Base-by-base conservation (phyloP, 2,113 vertebrate genomes). In the Myiozetetes cayanensis region DNA sequence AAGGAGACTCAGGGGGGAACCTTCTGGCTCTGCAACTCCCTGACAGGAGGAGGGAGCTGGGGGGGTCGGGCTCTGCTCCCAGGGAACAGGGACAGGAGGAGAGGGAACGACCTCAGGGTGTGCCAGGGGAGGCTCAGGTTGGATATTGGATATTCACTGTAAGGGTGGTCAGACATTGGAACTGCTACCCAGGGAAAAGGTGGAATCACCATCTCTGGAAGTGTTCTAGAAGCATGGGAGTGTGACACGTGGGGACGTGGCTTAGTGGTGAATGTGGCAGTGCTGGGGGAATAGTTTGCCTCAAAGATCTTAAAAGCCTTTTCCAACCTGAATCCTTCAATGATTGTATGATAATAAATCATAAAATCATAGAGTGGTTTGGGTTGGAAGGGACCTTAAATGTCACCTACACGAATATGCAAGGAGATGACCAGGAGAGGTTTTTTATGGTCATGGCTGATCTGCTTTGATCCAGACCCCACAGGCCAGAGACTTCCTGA, bases 261-360 rank as follows among this genome's bases (percentile, higher is more conserved):
- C 18, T 76, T 27, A 13, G 22, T 70, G 30, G 20, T 47, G 47
- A 27, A 30, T 17, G 24, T 41, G 59, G 37, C 41, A 44, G 12
- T 22, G 28, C 27, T 31, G 28, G 19, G 18, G 28, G 39, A 65
- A 67, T 15, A 47, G 33, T n/a, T 67, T 46, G 44, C 27, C 16
- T 27, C 0, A 0, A 23, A 5, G 14, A 33, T 28, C 35, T 43
- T 8, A 2, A 14, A 24, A 31, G 14, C 30, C 21, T 83, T 70
- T 49, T 56, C 79, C 35, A 56, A 0, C 49, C 22, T 43, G 6
- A 8, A 1, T 17, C 35, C 9, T 33, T 58, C 55, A 15, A n/a
- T 31, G n/a, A 55, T 12, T 39, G 23, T 11, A 17, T 46, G n/a
- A 30, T 12, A 35, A 67, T 30, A 53, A 47, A 41, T 18, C 16